Evolutionary conservation across 2,113 vertebrate species (phyloP), one percentile per base, ranked within the genome.

Genomic region (Brachyhypopomus gauderio): DNA sequence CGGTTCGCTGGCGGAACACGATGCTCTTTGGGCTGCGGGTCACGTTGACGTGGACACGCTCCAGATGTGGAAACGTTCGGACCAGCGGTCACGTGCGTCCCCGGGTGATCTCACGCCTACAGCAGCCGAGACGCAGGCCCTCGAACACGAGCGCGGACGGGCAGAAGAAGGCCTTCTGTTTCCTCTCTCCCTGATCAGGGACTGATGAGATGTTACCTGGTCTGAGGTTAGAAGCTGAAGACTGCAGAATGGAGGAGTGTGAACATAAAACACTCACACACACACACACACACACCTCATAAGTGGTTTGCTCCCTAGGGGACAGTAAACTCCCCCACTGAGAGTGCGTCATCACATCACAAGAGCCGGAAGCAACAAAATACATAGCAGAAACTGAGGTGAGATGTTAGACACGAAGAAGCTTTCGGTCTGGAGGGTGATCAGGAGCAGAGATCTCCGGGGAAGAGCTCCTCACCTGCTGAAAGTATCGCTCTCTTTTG

Each of bases 1-100:
- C 81, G 45, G 77, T 84, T 89, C 86, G 30, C 73, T 88, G 87
- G 86, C 86, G 81, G 86, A 85, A 89, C 83, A 88, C 14, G 6
- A 75, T 52, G 78, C 59, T 81, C 60, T 25, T 80, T 55, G 45
- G 16, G 34, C 74, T 27, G 62, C 72, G 52, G 85, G 30, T 74
- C 64, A 52, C 2, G 9, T 14, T 41, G 38, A 66, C 19, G 38
- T 79, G 69, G 56, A 56, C 63, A 17, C 20, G 56, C 27, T 71
- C 72, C 36, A 62, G 77, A 20, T 41, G 23, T 84, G 76, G 69
- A 59, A 59, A 60, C 48, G 45, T 76, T 30, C 23, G 16, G 5
- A 4, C 3, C n/a, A n/a, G 80, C 12, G 62, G 5, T 70, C 72
- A 76, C 82, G 79, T 38, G 69, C 48, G 25, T 70, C 75, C n/a